Base-by-base conservation (phyloP, 1,140 invertebrate genomes). In the Bombyx mandarina region DNA sequence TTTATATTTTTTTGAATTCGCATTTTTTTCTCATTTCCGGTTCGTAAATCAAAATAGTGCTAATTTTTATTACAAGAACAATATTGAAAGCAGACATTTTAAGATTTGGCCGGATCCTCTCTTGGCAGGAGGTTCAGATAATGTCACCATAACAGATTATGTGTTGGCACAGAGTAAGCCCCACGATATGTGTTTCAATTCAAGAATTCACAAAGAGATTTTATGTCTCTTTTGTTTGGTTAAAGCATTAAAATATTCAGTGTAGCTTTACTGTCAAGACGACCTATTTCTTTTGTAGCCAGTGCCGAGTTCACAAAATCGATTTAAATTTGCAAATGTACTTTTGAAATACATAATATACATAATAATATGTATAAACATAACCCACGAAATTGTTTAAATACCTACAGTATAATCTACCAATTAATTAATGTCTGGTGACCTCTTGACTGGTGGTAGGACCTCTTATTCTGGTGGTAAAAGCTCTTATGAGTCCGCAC, bases 81-180 rank as follows among this genome's bases (percentile, higher is more conserved):
- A 56, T 56, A 48, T 70, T 69, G 66, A 67, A 72, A 74, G 61
- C 66, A 62, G 65, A 72, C 71, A 67, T 69, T 70, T 75, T 66
- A 67, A 73, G 65, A 69, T 68, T 80, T 78, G 74, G 74, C 78
- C 61, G 68, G 66, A 70, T 70, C 61, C 61, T 48, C 57, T 64
- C 71, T 79, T 83, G 80, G 80, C 80, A 82, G 71, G 64, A 66
- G 73, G 65, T 77, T 71, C 64, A 75, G 77, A 81, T 83, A 80
- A 82, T 79, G 79, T 81, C 77, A 79, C 75, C 77, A 80, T 80
- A 82, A 80, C 78, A 83, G 78, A 83, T 83, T 80, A 83, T 80
- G 72, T 81, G 77, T 83, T 83, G 79, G 80, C 80, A 81, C 67
- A 63, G 61, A 67, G 51, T 57, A 61, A 56, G 61, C 65, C 52